Evolutionary conservation across 2,113 vertebrate genomes (phyloP), one percentile per base, ranked within the genome.

Genomic region (Podilymbus podiceps): DNA sequence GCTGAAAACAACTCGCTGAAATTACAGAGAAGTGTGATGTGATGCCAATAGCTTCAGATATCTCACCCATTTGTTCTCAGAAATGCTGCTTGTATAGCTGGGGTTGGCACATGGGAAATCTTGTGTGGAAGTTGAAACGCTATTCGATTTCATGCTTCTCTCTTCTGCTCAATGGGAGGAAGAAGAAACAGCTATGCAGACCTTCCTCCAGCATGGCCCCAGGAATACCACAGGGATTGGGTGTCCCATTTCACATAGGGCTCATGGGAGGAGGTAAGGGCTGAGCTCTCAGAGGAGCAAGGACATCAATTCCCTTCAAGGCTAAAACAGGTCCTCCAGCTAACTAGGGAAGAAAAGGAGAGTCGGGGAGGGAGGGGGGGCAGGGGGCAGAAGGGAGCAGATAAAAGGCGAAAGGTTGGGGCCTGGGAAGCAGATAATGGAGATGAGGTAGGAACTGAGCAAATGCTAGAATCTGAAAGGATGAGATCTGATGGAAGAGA

Each of bases 121-220:
- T 59, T 22, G 14, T 1, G 0, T 11, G 68, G 38, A 49, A 75
- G 13, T 66, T 35, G 33, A 64, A 72, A 53, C 0, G 0, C 17
- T 82, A 4, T 30, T 52, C 33, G 44, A 30, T 58, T 50, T 82
- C 13, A 27, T 1, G 2, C 15, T 53, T 42, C 63, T 82, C 44
- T 35, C 50, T 62, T 42, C 64, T 67, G 52, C 11, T 15, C n/a
- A 66, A 1, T 0, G 2, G 59, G 10, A 8, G 16, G 60, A 38
- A 91, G 47, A 79, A 25, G 35, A 25, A 83, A 15, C 17, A 79
- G 53, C 67, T 28, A 6, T 24, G 44, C 46, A 68, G 62, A 20
- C 4, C 25, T 60, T 74, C 19, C 52, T 66, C 15, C 83, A 79
- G 56, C 5, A 1, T 11, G 19, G 35, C 5, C 24, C n/a, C 46